Base-by-base conservation (phyloP, 2,888 invertebrate genomes). In the Brachyopa scutellaris region DNA sequence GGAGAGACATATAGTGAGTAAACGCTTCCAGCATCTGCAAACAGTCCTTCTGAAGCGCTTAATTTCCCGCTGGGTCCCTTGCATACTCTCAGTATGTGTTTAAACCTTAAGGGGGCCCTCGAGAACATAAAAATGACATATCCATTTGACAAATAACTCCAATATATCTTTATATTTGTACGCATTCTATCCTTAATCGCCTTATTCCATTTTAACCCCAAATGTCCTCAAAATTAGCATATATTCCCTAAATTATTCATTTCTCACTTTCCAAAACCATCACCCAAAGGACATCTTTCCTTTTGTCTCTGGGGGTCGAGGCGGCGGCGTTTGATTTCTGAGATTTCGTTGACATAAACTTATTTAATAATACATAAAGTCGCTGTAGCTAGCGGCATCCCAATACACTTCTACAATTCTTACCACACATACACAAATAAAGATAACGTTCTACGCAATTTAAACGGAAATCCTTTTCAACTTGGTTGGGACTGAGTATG, bases 331-430 rank as follows among this genome's bases (percentile, higher is more conserved):
- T 67, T 53, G 67, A 55, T 55, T 67, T 67, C 67, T 55, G 42
- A 67, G 64, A 64, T 64, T 64, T 51, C 64, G 64, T 64, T 49
- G 17, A 47, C 55, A 55, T 23, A 33, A 55, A 55, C 67, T 42
- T 53, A 42, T 55, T 67, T 40, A 55, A 67, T 67, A 67, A 55
- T 31, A 45, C 49, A 47, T 47, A 47, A 47, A 42, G 29, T 53
- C 42, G 11, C 17, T 42, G 29, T 29, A 53, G 42, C 31, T 40
- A 42, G 29, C 19, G 61, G 47, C 36, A 47, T 21, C 23, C 47
- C 19, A 5, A 4, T 21, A 36, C 62, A 45, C 17, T 29, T 4
- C 5, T 23, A 9, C 1, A 15, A 17, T 42, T 23, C 19, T 29
- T 29, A n/a, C 11, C 17, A 42, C 11, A 51, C 17, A 53, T 9